phyloP scores from a whole-genome alignment of 2,113 vertebrate species.

The Thamnophis sirtalis region DNA sequence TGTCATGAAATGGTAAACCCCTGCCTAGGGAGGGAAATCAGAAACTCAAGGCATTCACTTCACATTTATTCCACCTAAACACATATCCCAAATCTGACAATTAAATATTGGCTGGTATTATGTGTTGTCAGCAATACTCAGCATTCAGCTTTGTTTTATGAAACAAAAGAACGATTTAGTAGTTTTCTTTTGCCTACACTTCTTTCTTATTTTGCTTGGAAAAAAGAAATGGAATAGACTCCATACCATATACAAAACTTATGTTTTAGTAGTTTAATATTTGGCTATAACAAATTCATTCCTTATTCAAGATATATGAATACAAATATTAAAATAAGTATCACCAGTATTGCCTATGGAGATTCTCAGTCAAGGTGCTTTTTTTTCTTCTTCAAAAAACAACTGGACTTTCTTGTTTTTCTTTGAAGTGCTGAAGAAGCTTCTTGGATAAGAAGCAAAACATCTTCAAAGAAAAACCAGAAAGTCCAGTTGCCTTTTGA shows the following conservation, averaged over 20 bases:
- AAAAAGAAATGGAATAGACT: neutral
- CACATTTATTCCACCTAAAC: constrained; percentile 45
- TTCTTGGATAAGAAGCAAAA: too few relatives aligned
- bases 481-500: too few relatives aligned
- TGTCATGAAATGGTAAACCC: constrained; percentile 46
- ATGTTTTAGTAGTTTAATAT: neutral
- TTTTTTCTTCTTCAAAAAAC: too few relatives aligned
- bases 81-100: constrained; percentile 38
- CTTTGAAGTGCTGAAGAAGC: too few relatives aligned
- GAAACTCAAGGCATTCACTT: constrained; percentile 41
- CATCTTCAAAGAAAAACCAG: too few relatives aligned
- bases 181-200: neutral
- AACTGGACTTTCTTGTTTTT: too few relatives aligned
- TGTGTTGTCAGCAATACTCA: constrained; percentile 24
- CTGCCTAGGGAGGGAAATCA: constrained; percentile 33
- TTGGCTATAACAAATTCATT: constrained; percentile 4
- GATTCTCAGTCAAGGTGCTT: too few relatives aligned
- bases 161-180: neutral
- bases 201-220: neutral
- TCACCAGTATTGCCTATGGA: neutral
- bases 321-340: neutral
- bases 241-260: neutral
- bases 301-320: neutral
- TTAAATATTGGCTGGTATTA: constrained; percentile 38
- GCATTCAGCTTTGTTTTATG: constrained; percentile 5